Evolutionary conservation across 2,113 vertebrate genomes (phyloP), one percentile per base, ranked within the genome.

Genomic region (Hypomesus transpacificus): DNA sequence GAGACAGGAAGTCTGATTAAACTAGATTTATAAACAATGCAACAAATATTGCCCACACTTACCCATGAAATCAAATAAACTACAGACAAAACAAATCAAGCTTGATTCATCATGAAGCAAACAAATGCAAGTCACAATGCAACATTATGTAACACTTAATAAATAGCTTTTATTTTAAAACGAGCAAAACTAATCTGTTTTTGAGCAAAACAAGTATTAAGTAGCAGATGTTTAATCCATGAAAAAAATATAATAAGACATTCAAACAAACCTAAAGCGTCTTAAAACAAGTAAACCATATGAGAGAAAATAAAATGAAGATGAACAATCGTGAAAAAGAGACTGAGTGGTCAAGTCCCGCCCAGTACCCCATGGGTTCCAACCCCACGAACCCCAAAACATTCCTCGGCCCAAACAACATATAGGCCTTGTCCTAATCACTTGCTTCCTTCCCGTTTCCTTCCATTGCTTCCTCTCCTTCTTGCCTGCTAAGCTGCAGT

Each of bases 291-390:
- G 39, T 85, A 71, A 86, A 85, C 66, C 26, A 61, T 51, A 56
- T 77, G 76, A 89, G 72, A 79, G 83, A 83, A 82, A 63, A 74
- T 4, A 78, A 82, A 70, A 82, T 76, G 80, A 88, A 59, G 86
- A 89, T 88, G 82, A 90, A 90, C 88, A 89, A 89, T 90, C 89
- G 79, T 87, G 82, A 87, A 85, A 86, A 87, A 83, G 87, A 84
- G 87, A 86, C 87, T 87, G 86, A 87, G 89, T 84, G 87, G 82
- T 87, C 87, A 87, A 73, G 84, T 86, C 87, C 39, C 87, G 85
- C 85, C 87, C 89, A 87, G 84, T 39, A 77, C 85, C 75, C 80
- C 18, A 3, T 31, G 86, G 82, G 82, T 80, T 79, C 80, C 84
- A 46, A 46, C 74, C 82, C 81, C 83, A 81, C 54, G 84, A 89